Evolutionary conservation across 2,113 vertebrate genomes (phyloP).

Genomic region (Mola mola): DNA sequence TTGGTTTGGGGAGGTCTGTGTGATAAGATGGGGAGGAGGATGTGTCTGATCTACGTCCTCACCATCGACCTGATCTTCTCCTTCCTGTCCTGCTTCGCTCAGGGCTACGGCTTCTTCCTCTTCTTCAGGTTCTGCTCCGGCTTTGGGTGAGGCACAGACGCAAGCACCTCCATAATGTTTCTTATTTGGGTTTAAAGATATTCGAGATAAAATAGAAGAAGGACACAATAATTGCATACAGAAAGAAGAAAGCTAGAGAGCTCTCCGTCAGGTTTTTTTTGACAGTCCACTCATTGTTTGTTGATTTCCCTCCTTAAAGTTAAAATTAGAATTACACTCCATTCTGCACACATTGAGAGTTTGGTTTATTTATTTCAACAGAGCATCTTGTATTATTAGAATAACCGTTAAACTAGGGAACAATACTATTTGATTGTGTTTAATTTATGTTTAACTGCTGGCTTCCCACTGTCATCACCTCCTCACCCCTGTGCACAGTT

Average conservation of each 20-base stretch:
- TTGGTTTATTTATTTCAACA: slow-evolving; percentile 27
- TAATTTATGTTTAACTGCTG: slow-evolving; percentile 41
- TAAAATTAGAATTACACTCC: background rate
- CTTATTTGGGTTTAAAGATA: background rate
- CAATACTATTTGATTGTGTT: slow-evolving; percentile 13
- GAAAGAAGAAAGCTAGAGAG: background rate
- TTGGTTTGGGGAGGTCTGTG: slow-evolving; percentile 92
- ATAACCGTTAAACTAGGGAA: slow-evolving; percentile 17
- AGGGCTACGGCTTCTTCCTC: slow-evolving; percentile 94
- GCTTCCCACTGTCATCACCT: slow-evolving; percentile 29
- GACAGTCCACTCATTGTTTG: no score
- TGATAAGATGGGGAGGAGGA: slow-evolving; percentile 93
- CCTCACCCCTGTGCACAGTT: slow-evolving; percentile 17
- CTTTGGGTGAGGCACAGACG: slow-evolving; percentile 85
- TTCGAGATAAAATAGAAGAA: slow-evolving; percentile 23
- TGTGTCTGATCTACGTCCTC: slow-evolving; percentile 92
- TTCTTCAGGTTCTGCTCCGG: slow-evolving; percentile 98
- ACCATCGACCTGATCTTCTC: slow-evolving; percentile 92
- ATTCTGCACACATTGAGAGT: background rate
- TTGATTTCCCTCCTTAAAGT: no score
- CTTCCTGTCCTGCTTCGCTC: slow-evolving; percentile 94
- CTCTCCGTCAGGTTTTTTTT: background rate
- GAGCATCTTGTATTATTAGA: slow-evolving; percentile 31
- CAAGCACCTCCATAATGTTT: no score
- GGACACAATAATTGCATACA: background rate